Conservation (phyloP, 2,888 invertebrate species). For the Mesochorus sp. region DNA sequence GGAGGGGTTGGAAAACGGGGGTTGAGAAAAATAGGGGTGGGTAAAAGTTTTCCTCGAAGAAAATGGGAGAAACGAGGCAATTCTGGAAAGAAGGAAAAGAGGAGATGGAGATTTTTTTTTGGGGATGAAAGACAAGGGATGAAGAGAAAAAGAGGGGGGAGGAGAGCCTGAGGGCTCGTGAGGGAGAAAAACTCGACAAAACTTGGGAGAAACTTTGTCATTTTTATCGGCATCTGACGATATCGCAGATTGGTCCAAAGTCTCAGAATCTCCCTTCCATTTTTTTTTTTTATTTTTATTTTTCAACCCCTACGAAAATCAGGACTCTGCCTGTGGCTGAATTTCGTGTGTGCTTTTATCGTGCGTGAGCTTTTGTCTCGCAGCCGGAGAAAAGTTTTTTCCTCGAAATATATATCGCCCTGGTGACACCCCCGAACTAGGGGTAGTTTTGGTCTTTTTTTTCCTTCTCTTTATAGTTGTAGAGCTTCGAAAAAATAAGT, state of each 20-base stretch:
- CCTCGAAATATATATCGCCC: too few species aligned
- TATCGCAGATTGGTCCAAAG: constrained; percentile 74
- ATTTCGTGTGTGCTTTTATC: too few species aligned
- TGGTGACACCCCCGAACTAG: too few species aligned
- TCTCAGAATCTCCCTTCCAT: background rate
- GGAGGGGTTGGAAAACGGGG: background rate
- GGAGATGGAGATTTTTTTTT: constrained; percentile 63
- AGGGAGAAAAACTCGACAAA: constrained; percentile 62
- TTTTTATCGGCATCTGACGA: constrained; percentile 79
- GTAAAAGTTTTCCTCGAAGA: constrained; percentile 31
- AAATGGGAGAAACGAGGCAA: constrained; percentile 49
- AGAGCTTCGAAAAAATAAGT: too few species aligned
- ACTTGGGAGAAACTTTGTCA: constrained; percentile 78
- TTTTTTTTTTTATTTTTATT: background rate
- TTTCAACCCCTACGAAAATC: too few species aligned
- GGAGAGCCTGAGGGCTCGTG: constrained; percentile 44
- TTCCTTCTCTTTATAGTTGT: too few species aligned
- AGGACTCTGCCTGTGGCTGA: too few species aligned
- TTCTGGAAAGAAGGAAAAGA: constrained; percentile 40
- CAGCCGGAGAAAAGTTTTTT: too few species aligned
- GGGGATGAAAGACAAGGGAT: constrained; percentile 27
- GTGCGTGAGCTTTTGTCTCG: too few species aligned
- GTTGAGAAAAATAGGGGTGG: background rate
- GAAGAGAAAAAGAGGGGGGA: constrained; percentile 17
- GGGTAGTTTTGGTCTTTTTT: too few species aligned